Conservation (phyloP, 2,797 vertebrate genomes). For the Heliangelus exortis region DNA sequence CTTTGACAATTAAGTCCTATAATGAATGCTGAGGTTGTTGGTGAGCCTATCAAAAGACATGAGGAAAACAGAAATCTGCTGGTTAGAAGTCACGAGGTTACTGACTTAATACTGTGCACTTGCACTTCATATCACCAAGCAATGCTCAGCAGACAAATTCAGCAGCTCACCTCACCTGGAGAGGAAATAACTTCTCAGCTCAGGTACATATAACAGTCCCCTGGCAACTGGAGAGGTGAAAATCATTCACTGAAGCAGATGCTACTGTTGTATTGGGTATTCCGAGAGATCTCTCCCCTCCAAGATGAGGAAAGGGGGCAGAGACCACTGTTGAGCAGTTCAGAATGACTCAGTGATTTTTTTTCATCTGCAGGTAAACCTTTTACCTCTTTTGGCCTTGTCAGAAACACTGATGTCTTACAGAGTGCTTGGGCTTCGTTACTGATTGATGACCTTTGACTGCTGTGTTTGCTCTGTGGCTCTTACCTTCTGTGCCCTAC, state of each 20-base stretch:
- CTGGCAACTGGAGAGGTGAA: not conserved
- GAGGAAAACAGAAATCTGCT: not conserved
- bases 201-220: not conserved
- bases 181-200: not conserved
- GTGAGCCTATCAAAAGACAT: not conserved
- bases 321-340: not conserved
- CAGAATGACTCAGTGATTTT: not conserved
- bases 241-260: not conserved
- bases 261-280: not conserved
- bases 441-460: not conserved
- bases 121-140: not conserved
- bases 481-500: not conserved
- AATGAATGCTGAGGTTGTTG: not conserved
- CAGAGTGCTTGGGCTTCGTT: not conserved
- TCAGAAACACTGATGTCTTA: not conserved
- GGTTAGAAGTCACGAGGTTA: not conserved
- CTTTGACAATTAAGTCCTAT: not conserved
- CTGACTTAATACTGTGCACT: not conserved
- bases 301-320: accelerated
- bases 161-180: not conserved
- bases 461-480: not conserved
- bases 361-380: not conserved
- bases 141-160: not conserved
- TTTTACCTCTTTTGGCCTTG: not conserved
- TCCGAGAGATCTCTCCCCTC: not conserved